Base-by-base conservation (phyloP, 2,113 vertebrate species). In the Austrofundulus limnaeus region DNA sequence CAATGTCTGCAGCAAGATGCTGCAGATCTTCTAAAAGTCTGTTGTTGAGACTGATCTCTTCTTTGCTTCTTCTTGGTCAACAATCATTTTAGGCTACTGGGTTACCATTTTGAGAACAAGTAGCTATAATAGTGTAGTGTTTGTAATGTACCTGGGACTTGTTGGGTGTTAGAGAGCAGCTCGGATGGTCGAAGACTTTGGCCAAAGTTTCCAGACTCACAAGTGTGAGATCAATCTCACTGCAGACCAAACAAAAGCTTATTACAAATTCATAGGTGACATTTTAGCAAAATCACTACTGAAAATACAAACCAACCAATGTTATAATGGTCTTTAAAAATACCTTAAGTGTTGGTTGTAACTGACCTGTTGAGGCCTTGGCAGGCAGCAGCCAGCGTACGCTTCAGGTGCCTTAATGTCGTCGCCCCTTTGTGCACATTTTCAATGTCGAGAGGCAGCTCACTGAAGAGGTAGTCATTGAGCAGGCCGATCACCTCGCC, bases 221-320 rank as follows among this genome's bases (percentile, higher is more conserved):
- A 61, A 94, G 85, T 0, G 93, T 94, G 79, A 88, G 82, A 81
- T 94, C 93, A 7, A 95, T 93, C 88, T 95, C 94, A 56, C 95
- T 96, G 91, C 56, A 42, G 58, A 65, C 61, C n/a, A 63, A 14
- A 79, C 11, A 3, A 64, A 72, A n/a, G 7, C 2, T 43, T 3
- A 19, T n/a, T 8, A 50, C 14, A 42, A 4, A 63, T 41, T 2
- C 48, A 55, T 20, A 51, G 19, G 24, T 13, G 6, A 14, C 0
- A 58, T 17, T 25, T 17, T 2, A 5, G 43, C 23, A 19, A 25
- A 58, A 10, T 5, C 31, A 10, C 8, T 5, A 10, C 10, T 34
- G 31, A 34, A 34, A 34, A 10, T 34, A 34, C 31, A 34, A 34
- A 34, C 31, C 31, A 34, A n/a, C n/a, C n/a, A n/a, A n/a, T n/a